Evolutionary conservation across 2,797 vertebrate genomes (phyloP), one percentile per base, ranked within the genome.

Genomic region (Threskiornis aethiopicus): DNA sequence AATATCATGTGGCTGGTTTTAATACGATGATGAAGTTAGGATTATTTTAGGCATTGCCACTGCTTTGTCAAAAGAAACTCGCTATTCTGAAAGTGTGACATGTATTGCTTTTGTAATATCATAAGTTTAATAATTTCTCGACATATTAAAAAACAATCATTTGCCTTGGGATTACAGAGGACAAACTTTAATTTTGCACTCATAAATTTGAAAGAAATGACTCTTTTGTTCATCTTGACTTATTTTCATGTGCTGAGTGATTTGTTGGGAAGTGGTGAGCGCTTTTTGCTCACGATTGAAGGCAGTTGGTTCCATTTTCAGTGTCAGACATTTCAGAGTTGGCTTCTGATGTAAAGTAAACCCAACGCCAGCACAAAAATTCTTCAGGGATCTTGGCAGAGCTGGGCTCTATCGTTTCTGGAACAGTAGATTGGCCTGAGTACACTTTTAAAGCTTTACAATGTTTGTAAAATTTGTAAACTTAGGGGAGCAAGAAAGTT

Each of bases 361-460:
- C 13, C 49, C 76, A 85, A 28, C 1, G 15, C 81, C 76, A 83
- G 69, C 9, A 1, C 39, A 67, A 61, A 96, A 92, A 95, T 96
- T 96, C 87, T 90, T 94, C 1, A 0, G 95, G 81, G 94, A 96
- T 94, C 92, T 95, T 96, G 93, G 92, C 90, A 89, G 90, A 94
- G 71, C 84, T 87, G 67, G 72, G 33, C 54, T 95, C 42, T 58
- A 69, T 94, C 22, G 0, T 92, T 96, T 85, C 65, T 93, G 89
- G 92, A 96, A 84, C 9, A 33, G 64, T 26, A 81, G 84, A 47
- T 37, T 87, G 81, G 90, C 61, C 57, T 55, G 71, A 71, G 54
- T 85, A 42, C 7, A 7, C 69, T 89, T 92, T 25, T 62, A 85
- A 87, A 84, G 59, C 80, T 79, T 94, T 94, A 80, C 3, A 13